Evolutionary conservation across 2,797 vertebrate genomes (phyloP).

Genomic region (Clamator glandarius): DNA sequence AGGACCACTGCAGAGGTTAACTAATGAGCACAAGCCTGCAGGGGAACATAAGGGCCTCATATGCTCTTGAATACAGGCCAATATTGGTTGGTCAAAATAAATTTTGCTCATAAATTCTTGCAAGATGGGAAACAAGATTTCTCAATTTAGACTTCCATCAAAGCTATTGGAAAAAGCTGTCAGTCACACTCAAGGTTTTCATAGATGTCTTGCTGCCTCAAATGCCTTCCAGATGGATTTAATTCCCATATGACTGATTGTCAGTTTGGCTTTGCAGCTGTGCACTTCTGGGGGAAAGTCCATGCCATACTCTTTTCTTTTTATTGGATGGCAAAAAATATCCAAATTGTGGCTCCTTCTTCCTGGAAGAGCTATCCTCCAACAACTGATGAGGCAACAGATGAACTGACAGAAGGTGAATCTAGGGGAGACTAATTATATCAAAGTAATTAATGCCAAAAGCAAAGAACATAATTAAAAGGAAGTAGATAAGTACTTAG

Average conservation of each 20-base stretch:
- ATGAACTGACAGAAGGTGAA: conserved; percentile 22
- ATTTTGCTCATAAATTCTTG: conserved; percentile 18
- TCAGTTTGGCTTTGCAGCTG: conserved; percentile 32
- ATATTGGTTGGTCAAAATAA: conserved; percentile 5
- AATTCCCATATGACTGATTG: conserved; percentile 53
- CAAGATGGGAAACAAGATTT: conserved; percentile 11
- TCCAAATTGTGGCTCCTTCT: not conserved
- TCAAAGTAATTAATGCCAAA: conserved; percentile 41
- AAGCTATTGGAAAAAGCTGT: conserved; percentile 64
- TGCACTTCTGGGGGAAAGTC: conserved; percentile 37
- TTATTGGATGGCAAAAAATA: conserved; percentile 33
- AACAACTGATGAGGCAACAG: conserved; percentile 56
- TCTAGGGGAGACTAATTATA: conserved; percentile 11
- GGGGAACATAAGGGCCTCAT: not conserved
- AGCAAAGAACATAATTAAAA: not conserved
- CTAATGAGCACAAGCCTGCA: not conserved
- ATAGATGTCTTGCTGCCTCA: conserved; percentile 49
- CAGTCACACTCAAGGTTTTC: conserved; percentile 40
- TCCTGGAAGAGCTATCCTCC: conserved; percentile 45
- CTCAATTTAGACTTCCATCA: conserved; percentile 35
- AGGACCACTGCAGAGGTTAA: not conserved
- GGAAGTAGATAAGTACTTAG: not conserved
- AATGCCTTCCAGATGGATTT: conserved; percentile 74
- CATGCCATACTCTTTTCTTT: conserved; percentile 12
- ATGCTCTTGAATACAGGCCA: conserved; percentile 18